These are phyloP conservation scores for Tuta absoluta DNA, from an alignment of 2,888 invertebrate genomes.

Conservation along the genomic window DNA sequence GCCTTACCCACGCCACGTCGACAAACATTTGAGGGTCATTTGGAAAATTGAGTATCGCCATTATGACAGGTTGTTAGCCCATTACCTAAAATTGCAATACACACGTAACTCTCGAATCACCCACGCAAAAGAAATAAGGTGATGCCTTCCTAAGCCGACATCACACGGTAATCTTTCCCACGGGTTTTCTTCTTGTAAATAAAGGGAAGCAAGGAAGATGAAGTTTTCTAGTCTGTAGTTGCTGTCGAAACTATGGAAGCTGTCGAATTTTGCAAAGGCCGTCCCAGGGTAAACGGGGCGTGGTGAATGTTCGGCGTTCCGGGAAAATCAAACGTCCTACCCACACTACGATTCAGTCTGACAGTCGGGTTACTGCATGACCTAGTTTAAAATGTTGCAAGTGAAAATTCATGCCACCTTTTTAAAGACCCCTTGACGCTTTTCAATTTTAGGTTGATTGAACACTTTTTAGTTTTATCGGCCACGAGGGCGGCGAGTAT, in stretches of 20 bases:
- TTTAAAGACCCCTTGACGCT: conserved; percentile 2
- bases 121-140: too few species aligned
- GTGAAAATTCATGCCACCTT: background rate
- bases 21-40: too few species aligned
- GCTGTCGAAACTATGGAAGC: conserved; percentile 40
- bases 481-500: background rate
- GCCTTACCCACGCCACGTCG: too few species aligned
- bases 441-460: conserved; percentile 6
- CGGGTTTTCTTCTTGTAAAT: too few species aligned
- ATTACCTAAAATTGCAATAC: too few species aligned
- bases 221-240: background rate
- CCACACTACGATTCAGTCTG: conserved; percentile 16
- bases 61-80: too few species aligned
- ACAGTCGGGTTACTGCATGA: background rate
- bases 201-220: too few species aligned
- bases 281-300: conserved; percentile 69
- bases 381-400: conserved; percentile 1
- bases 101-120: too few species aligned
- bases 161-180: too few species aligned
- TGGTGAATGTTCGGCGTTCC: conserved; percentile 52
- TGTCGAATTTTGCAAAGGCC: conserved; percentile 64
- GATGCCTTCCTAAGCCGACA: too few species aligned
- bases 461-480: background rate
- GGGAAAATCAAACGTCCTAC: conserved; percentile 55
- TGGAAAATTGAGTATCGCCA: too few species aligned